Percentiles rank a stretch among this genome's conserved stretches.
phyloP scores from a whole-genome alignment of 2,113 vertebrate genomes.

The Nasalis larvatus region DNA sequence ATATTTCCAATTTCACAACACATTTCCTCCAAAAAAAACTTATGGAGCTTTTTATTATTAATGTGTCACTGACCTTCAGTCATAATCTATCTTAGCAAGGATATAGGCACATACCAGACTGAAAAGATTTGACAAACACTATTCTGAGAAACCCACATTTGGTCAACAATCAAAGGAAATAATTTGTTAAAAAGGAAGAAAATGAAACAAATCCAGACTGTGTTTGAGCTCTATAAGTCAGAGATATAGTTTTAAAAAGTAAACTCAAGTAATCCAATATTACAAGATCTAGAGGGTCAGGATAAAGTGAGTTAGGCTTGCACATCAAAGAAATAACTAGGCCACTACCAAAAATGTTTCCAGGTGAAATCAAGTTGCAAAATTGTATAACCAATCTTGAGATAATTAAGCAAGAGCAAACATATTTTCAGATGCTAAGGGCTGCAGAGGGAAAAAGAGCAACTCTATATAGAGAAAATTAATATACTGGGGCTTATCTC shows the following conservation, averaged over 20 bases:
- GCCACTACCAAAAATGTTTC: neutral
- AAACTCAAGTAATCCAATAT: neutral
- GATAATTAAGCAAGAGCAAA: neutral
- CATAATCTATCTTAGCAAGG: neutral
- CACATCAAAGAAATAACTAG: neutral
- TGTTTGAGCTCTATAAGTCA: neutral
- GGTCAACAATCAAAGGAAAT: neutral
- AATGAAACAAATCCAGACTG: neutral
- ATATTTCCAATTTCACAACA: neutral
- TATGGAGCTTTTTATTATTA: neutral
- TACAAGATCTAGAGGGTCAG: neutral
- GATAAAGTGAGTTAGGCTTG: neutral
- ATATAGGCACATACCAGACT: neutral
- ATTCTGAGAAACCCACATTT: neutral
- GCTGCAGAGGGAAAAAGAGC: neutral
- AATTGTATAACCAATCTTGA: neutral
- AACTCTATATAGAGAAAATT: neutral
- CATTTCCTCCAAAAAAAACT: neutral
- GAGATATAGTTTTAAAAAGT: neutral
- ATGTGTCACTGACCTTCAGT: neutral
- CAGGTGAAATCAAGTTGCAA: neutral
- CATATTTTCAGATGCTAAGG: neutral
- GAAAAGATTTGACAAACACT: neutral
- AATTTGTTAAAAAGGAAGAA: neutral
- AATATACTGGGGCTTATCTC: neutral